A percentile compares a stretch with the other conserved stretches of the same genome.
Evolutionary conservation across 2,113 vertebrate species (phyloP).

Genomic region (Spea multiplicata): DNA sequence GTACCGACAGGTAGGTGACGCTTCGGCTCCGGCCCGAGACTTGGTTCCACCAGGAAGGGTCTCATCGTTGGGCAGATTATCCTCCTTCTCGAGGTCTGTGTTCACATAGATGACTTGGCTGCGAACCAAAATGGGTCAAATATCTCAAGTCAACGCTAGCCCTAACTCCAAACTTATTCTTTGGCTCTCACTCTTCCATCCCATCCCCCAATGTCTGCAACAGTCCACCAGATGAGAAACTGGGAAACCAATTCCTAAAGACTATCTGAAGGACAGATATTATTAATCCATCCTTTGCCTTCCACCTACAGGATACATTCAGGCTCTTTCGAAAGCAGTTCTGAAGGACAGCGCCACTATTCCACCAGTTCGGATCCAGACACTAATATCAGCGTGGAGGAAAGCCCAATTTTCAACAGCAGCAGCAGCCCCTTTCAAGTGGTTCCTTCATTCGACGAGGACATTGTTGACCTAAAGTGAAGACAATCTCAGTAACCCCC

Average conservation of each 20-base stretch:
- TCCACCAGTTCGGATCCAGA: constrained; percentile 72
- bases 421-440: constrained; percentile 70
- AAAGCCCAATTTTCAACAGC: constrained; percentile 68
- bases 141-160: too few species aligned
- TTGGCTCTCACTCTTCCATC: too few species aligned
- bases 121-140: too few species aligned
- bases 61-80: too few species aligned
- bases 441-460: constrained; percentile 82
- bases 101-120: too few species aligned
- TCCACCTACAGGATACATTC: constrained; percentile 71
- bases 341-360: constrained; percentile 69
- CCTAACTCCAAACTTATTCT: too few species aligned
- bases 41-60: too few species aligned
- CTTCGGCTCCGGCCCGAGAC: too few species aligned
- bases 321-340: constrained; percentile 70
- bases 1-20: constrained; percentile 82
- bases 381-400: constrained; percentile 60
- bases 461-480: constrained; percentile 92
- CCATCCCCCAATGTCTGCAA: too few species aligned
- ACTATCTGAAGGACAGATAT: not conserved
- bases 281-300: constrained; percentile 27
- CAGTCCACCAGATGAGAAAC: not conserved
- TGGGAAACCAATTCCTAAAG: not conserved
- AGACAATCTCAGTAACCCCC: constrained; percentile 63
- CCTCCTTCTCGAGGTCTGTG: too few species aligned